Base-by-base conservation (phyloP, 1,140 invertebrate species). In the Drosophila insularis region DNA sequence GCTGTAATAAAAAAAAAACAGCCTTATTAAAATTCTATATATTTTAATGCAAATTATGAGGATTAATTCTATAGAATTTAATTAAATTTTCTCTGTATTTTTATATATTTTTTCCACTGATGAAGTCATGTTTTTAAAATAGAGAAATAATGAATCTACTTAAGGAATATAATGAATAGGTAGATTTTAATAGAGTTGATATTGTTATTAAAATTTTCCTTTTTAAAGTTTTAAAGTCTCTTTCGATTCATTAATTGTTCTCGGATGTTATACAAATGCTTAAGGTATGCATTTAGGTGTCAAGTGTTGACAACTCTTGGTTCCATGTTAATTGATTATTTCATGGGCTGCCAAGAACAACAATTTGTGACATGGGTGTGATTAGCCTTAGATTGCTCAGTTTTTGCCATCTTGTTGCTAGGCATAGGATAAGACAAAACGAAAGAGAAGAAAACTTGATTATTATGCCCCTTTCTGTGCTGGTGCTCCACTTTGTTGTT, bases 291-390 rank as follows among this genome's bases (percentile, higher is more conserved):
- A 56, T 55, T 61, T 56, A 74, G 72, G 71, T 74, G 71, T 56
- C 72, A 74, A 74, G 71, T 61, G 72, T 27, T 74, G 71, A 74
- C 72, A 74, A 71, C 72, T 66, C 19, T 17, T 31, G 74, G 71
- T 39, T 50, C 63, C 40, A 74, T 50, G 71, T 40, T 68, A 74
- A 74, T 74, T 74, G 71, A 74, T 74, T 74, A 39, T 61, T 67
- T 68, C 71, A 74, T 68, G 71, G 35, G 11, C 72, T 72, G 56
- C 74, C 72, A 68, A 46, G 71, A 32, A 68, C 53, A 19, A 50
- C 56, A 60, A 27, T 72, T 39, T 64, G 46, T 55, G 65, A 60
- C 68, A 71, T 71, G 68, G 68, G 68, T 55, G 53, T 35, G 55
- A 40, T 40, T 46, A 55, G 54, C 50, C 68, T 69, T 43, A 13